Evolutionary conservation across 2,797 vertebrate species (phyloP).

Genomic region (Setipinna tenuifilis): DNA sequence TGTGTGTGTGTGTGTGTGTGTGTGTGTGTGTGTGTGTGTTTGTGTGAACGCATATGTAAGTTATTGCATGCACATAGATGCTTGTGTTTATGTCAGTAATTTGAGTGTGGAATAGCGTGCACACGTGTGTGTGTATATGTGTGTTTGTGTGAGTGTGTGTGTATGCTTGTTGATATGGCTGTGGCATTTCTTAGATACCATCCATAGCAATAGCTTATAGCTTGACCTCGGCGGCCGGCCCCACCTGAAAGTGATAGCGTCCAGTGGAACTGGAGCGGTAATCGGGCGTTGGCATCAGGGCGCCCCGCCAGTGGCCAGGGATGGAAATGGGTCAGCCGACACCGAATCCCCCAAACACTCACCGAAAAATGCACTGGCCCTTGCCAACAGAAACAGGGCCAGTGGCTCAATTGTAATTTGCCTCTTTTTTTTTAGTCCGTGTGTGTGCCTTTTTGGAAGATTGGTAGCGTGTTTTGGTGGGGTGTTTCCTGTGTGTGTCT

Average conservation of each 20-base stretch:
- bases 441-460: neutral
- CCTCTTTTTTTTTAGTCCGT: neutral
- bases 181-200: too few species aligned
- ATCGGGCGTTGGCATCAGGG: neutral
- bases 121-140: neutral
- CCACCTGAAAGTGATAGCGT: neutral
- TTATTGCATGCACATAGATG: too few species aligned
- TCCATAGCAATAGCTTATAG: too few species aligned
- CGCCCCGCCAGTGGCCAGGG: neutral
- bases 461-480: neutral
- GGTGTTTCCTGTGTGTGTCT: neutral
- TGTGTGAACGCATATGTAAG: neutral
- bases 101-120: too few species aligned
- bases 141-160: too few species aligned
- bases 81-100: too few species aligned
- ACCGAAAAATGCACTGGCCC: neutral
- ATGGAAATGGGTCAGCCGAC: conserved; percentile 19
- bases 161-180: too few species aligned
- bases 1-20: too few species aligned
- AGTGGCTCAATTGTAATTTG: neutral
- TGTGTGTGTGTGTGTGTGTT: conserved; percentile 15
- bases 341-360: neutral
- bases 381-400: conserved; percentile 7
- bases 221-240: too few species aligned
- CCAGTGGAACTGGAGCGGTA: neutral